Conservation (phyloP, 2,888 invertebrate species). For the Malthinus flaveolus region DNA sequence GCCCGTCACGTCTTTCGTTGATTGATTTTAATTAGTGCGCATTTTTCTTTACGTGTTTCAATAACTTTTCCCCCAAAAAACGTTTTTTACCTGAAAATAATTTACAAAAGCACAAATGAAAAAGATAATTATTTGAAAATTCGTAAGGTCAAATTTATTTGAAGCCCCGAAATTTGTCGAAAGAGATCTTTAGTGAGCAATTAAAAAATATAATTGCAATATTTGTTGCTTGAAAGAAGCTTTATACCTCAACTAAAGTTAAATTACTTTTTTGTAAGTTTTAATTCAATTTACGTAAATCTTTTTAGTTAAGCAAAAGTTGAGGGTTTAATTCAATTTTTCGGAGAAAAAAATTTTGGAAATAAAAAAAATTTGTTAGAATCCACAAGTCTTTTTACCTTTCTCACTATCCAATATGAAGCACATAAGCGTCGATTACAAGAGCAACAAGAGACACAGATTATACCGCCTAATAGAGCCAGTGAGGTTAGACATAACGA, state of each 20-base stretch:
- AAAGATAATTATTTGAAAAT: too few relatives aligned
- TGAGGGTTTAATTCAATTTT: constrained; percentile 1
- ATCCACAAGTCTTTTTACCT: constrained; percentile 30
- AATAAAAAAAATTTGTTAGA: constrained; percentile 3
- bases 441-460: constrained; percentile 29
- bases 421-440: constrained; percentile 27
- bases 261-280: not conserved
- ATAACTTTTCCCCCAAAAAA: not conserved
- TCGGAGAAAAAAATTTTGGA: not conserved
- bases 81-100: not conserved
- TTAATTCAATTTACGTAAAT: not conserved
- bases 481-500: constrained; percentile 41
- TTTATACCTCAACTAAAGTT: not conserved
- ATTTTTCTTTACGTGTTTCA: constrained; percentile 7
- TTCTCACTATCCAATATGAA: constrained; percentile 30
- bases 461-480: constrained; percentile 19
- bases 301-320: constrained; percentile 1
- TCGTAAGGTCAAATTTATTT: not conserved
- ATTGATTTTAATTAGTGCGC: constrained; percentile 16
- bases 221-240: not conserved
- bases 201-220: not conserved
- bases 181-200: not conserved
- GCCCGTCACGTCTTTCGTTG: constrained; percentile 8
- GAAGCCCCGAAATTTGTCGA: not conserved
- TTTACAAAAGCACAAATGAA: not conserved